A percentile compares a stretch with the other conserved stretches of the same genome.
phyloP scores from a whole-genome alignment of 2,113 vertebrate species.

The Calonectris borealis region DNA sequence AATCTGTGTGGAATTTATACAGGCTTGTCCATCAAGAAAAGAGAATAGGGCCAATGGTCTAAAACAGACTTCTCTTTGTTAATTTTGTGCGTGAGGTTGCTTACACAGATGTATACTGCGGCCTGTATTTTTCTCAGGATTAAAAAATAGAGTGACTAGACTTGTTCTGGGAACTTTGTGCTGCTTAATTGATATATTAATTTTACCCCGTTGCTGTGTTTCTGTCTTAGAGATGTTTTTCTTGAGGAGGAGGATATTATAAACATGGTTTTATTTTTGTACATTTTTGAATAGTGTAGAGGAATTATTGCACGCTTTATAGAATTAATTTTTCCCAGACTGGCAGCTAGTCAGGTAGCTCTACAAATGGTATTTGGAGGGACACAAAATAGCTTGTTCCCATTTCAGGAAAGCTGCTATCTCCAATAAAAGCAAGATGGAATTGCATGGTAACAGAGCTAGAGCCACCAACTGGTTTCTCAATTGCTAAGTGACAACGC shows the following conservation, averaged over 20 bases:
- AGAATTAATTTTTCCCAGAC: background rate
- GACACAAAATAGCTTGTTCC: background rate
- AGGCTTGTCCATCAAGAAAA: background rate
- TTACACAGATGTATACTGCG: background rate
- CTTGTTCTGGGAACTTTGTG: background rate
- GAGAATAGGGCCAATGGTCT: background rate
- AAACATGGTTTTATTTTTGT: background rate
- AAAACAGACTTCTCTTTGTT: background rate
- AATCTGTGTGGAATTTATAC: slow-evolving; percentile 1
- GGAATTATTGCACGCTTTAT: background rate
- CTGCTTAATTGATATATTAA: background rate
- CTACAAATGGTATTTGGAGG: background rate
- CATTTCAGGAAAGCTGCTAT: background rate
- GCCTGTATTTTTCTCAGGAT: background rate
- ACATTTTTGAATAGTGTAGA: background rate
- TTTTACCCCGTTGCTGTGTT: background rate
- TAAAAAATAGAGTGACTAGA: background rate
- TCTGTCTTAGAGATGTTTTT: background rate
- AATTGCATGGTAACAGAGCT: background rate
- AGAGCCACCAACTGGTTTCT: background rate
- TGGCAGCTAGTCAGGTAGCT: background rate
- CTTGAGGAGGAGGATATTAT: background rate
- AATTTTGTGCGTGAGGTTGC: background rate
- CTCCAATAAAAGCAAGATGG: background rate
- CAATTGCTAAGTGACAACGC: background rate